Base-by-base conservation (phyloP, 1,140 invertebrate species). In the Brachionus rubens region DNA sequence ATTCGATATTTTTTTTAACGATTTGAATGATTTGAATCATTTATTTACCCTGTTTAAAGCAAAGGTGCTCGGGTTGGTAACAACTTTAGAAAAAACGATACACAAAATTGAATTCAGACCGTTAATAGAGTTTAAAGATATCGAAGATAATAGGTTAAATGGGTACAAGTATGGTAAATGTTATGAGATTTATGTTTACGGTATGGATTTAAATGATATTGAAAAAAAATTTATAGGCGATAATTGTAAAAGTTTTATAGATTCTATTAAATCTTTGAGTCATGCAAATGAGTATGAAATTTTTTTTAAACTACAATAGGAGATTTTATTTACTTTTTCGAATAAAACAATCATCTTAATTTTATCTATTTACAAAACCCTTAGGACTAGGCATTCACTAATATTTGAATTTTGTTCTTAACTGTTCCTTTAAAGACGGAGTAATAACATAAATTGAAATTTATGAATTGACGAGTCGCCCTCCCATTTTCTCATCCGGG, bases 1-100 rank as follows among this genome's bases (percentile, higher is more conserved):
- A 21, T 48, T 72, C 14, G 2, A 48, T 12, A 50, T 48, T 12
- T 7, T 16, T 14, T 48, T 50, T 24, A 72, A 72, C 28, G 3
- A 54, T 21, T 43, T 28, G 19, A 43, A 65, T 65, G 68, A 72
- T 48, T 16, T 30, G 5, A 72, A 72, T 54, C 68, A 72, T 50
- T 50, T 72, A 12, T 54, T 50, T 19, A 72, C 68, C 5, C 33
- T 72, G 12, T 28, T 72, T 3, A 72, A 72, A 24, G 68, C 28
- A n/a, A 72, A 72, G 50, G 50, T 72, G 1, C 50, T 40, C 43
- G 68, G 68, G 0, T 40, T 72, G 1, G 26, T 72, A 9, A 54
- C 68, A 7, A 40, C 19, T 36, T 48, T 72, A 28, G 30, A 72
- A 50, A 72, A 54, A 30, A 40, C 26, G 12, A 12, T 16, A 7